Evolutionary conservation across 2,113 vertebrate species (phyloP).

Genomic region (Scortum barcoo): DNA sequence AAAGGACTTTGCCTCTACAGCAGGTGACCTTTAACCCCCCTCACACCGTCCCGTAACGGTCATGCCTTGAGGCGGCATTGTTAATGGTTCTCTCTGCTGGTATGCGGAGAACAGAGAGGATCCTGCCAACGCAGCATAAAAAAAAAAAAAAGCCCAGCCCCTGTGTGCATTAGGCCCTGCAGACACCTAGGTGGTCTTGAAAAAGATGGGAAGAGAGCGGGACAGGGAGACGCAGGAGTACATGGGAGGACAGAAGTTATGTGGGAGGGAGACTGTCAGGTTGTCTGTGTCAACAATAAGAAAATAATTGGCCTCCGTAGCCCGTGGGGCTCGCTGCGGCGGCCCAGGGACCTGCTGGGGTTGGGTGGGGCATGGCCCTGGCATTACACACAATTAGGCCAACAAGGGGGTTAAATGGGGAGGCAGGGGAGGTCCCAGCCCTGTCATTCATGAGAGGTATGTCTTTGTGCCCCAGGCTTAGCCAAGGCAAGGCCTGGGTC

Average conservation of each 20-base stretch:
- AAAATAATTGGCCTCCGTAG: constrained; percentile 78
- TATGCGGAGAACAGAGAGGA: constrained; percentile 69
- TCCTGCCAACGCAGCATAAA: constrained; percentile 59
- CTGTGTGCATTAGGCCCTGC: constrained; percentile 54
- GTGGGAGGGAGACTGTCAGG: constrained; percentile 77
- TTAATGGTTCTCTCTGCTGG: constrained; percentile 70
- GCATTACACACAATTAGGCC: constrained; percentile 81
- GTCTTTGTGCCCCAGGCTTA: constrained; percentile 64
- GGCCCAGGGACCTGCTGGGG: constrained; percentile 40
- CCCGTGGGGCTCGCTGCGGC: constrained; percentile 47
- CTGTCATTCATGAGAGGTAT: constrained; percentile 71
- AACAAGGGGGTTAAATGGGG: constrained; percentile 78
- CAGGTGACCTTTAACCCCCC: constrained; percentile 63
- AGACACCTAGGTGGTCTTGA: constrained; percentile 77
- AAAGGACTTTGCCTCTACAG: constrained; percentile 50
- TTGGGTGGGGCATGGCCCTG: constrained; percentile 71
- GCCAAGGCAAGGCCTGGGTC: constrained; percentile 51
- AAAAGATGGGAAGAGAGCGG: constrained; percentile 58
- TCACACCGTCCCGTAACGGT: constrained; percentile 56
- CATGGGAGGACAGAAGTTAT: constrained; percentile 73
- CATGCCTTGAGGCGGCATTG: constrained; percentile 62
- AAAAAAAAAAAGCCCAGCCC: constrained; percentile 20
- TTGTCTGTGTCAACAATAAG: constrained; percentile 82
- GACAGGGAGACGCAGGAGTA: constrained; percentile 61
- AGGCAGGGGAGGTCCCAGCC: constrained; percentile 69